A percentile compares a stretch with the other conserved stretches of the same genome.
Evolutionary conservation across 2,888 invertebrate species (phyloP).

Genomic region (Dyspetes luteomarginatus): DNA sequence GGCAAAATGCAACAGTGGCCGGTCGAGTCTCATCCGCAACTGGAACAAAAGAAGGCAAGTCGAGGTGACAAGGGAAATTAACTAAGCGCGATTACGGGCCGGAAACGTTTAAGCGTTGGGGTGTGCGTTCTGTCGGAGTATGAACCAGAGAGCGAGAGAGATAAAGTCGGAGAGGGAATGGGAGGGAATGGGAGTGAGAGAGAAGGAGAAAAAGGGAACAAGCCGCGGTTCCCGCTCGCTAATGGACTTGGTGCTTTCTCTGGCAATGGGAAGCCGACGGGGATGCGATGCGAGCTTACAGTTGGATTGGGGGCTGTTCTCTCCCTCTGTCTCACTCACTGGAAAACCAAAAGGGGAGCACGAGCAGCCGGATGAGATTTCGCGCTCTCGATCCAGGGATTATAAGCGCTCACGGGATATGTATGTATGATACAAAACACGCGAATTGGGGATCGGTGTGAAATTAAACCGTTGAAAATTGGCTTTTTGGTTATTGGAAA

Average conservation of each 20-base stretch:
- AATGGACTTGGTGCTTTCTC: slow-evolving; percentile 60
- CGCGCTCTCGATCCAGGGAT: slow-evolving; percentile 54
- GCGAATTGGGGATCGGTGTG: slow-evolving; percentile 45
- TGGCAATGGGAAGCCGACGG: slow-evolving; percentile 48
- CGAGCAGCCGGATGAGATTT: slow-evolving; percentile 36
- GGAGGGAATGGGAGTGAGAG: slow-evolving; percentile 29
- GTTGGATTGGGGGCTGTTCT: slow-evolving; percentile 69
- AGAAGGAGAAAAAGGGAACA: slow-evolving; percentile 16
- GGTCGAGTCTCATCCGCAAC: slow-evolving; percentile 54
- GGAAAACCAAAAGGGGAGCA: slow-evolving; percentile 63
- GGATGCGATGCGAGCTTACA: slow-evolving; percentile 40
- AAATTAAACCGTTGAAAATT: slow-evolving; percentile 68
- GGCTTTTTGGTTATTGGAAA: slow-evolving; percentile 65
- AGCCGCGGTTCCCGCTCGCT: slow-evolving; percentile 42
- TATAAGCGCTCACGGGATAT: slow-evolving; percentile 61
- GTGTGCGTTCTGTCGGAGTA: slow-evolving; percentile 30
- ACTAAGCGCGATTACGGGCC: slow-evolving; percentile 76
- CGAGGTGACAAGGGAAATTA: slow-evolving; percentile 73
- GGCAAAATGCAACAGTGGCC: slow-evolving; percentile 6
- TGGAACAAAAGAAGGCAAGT: slow-evolving; percentile 72
- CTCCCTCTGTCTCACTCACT: slow-evolving; percentile 65
- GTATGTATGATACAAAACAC: slow-evolving; percentile 18
- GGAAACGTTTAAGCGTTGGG: slow-evolving; percentile 76
- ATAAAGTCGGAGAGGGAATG: slow-evolving; percentile 17
- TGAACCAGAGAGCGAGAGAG: slow-evolving; percentile 25